phyloP scores from a whole-genome alignment of 2,797 vertebrate genomes.

The Sebastes kiyomatsui region DNA sequence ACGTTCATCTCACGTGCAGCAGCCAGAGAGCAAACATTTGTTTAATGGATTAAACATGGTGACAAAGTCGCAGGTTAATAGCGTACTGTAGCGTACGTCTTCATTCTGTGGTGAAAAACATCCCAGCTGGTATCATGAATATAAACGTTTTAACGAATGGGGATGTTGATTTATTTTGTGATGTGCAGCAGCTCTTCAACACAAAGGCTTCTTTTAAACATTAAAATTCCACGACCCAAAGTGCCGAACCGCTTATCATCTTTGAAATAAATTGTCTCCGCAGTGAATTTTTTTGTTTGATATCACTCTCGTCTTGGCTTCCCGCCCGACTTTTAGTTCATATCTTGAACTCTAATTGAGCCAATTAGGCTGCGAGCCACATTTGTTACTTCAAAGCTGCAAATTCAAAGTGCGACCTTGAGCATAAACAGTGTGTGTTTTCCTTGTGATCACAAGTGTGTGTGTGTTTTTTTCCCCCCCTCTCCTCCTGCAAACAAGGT shows the following conservation, averaged over 20 bases:
- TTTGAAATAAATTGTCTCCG: not conserved
- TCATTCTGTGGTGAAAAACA: not conserved
- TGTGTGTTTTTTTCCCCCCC: not conserved
- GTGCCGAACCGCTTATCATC: not conserved
- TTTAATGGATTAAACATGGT: not conserved
- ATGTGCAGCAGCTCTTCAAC: not conserved
- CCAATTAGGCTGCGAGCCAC: not conserved
- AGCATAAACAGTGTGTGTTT: not conserved
- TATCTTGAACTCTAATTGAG: constrained; percentile 12
- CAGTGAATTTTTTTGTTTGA: not conserved
- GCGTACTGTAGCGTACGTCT: not conserved
- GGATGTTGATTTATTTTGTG: not conserved
- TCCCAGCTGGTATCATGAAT: not conserved
- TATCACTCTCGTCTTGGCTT: not conserved
- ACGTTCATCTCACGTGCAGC: constrained; percentile 1
- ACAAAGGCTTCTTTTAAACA: not conserved
- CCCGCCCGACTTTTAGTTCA: not conserved
- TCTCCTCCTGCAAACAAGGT: not conserved
- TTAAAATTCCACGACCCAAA: not conserved
- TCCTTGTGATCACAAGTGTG: constrained; percentile 25
- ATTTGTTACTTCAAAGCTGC: constrained; percentile 2
- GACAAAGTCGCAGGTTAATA: constrained; percentile 19
- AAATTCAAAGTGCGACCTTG: constrained; percentile 9
- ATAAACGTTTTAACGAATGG: not conserved
- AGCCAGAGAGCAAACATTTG: constrained; percentile 11